These are phyloP conservation scores for Stenurella melanura DNA, from an alignment of 2,888 invertebrate species.

Conservation along the genomic window DNA sequence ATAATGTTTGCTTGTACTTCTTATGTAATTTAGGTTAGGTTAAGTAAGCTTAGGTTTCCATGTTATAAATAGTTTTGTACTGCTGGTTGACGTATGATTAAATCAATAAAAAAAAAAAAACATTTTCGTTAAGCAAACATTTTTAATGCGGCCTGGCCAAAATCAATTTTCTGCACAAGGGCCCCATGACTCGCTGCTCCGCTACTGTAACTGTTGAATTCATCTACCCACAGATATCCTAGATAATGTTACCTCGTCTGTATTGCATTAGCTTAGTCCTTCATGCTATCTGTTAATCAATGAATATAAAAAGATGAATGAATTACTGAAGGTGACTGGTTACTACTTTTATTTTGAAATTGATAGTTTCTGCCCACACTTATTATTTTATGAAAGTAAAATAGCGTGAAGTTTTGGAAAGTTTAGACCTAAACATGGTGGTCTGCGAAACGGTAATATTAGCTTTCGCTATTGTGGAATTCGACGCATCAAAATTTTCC, in stretches of 20 bases:
- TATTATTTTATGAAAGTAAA: constrained; percentile 24
- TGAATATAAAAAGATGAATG: constrained; percentile 39
- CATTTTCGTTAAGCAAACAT: too few species aligned
- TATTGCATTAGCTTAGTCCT: constrained; percentile 37
- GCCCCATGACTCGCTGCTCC: too few species aligned
- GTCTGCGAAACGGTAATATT: not conserved
- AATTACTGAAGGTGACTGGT: constrained; percentile 37
- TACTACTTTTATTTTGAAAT: constrained; percentile 27
- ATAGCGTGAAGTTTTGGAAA: constrained; percentile 29
- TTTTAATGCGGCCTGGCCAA: too few species aligned
- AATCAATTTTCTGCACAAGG: too few species aligned
- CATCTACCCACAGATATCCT: constrained; percentile 38
- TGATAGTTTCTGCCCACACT: constrained; percentile 33
- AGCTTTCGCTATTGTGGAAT: not conserved
- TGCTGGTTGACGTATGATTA: too few species aligned
- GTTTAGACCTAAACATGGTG: constrained; percentile 16
- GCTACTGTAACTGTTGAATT: constrained; percentile 36
- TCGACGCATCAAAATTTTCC: not conserved
- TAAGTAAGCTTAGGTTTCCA: too few species aligned
- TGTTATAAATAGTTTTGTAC: too few species aligned
- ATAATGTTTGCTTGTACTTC: too few species aligned
- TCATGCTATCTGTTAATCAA: constrained; percentile 41
- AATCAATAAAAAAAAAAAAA: too few species aligned
- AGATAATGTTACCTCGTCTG: constrained; percentile 33
- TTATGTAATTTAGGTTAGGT: too few species aligned